Evolutionary conservation across 1,140 invertebrate species (phyloP), one percentile per base, ranked within the genome.

Genomic region (Drosophila funebris): DNA sequence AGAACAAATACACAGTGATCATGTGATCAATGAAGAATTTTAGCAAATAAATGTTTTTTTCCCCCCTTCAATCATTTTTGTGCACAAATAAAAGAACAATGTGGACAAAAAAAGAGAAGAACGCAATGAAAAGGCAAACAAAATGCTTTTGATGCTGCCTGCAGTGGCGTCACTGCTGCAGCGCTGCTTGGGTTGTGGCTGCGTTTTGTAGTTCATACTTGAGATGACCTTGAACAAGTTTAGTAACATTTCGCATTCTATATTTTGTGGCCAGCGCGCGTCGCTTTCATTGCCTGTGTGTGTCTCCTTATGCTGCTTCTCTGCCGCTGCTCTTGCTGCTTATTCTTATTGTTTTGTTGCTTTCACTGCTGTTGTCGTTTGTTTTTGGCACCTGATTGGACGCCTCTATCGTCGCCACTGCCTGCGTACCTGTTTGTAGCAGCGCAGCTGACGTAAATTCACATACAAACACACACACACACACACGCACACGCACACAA

Each of bases 221-320:
- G 82, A 78, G 67, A 43, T 87, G 82, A 87, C 82, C 82, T 87
- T 87, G 82, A 87, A 87, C 41, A 87, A 87, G 82, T 87, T 87
- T 87, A 88, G 74, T 87, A 88, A 87, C 82, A 82, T 87, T 87
- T 87, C 66, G 60, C 53, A 78, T 74, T 76, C 61, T 62, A 56
- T 58, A 57, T 63, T 71, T 58, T 57, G 68, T 62, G 41, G 24
- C 13, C 46, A 24, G 27, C 14, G 33, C 33, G 20, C 50, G 74
- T 66, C 67, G 71, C 60, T 63, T 68, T 52, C 54, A 14, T 62
- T 62, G 53, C 36, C 53, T 29, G n/a, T n/a, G 46, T 69, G n/a
- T 75, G 52, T 54, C 70, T 72, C 20, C 53, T 58, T 58, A 52
- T 61, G 63, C 58, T 63, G 37, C 33, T 68, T 13, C n/a, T n/a